These are phyloP conservation scores for Xenopus tropicalis DNA, from an alignment of 2,113 vertebrate species.

Conservation along the genomic window UCB_Xtro_10.0 CM004452.2:5543001-5543500, in stretches of 20 bases:
- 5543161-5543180: too few species aligned
- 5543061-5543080: constrained; percentile 74
- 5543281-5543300: background rate
- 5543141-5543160: background rate
- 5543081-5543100: constrained; percentile 37
- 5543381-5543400: constrained; percentile 17
- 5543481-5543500: background rate
- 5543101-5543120: background rate
- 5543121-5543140: background rate
- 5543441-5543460: background rate
- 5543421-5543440: background rate
- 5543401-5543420: background rate
- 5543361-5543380: constrained; percentile 20
- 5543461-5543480: background rate
- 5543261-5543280: constrained; percentile 6
- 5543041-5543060: constrained; percentile 81
- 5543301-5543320: background rate
- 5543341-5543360: background rate
- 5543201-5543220: too few species aligned
- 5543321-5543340: background rate
- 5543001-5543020: constrained; percentile 72
- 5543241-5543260: background rate
- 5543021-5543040: constrained; percentile 66
- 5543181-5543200: too few species aligned
- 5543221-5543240: background rate